Evolutionary conservation across 1,140 invertebrate species (phyloP).

Genomic region (Leptinotarsa lineolata): DNA sequence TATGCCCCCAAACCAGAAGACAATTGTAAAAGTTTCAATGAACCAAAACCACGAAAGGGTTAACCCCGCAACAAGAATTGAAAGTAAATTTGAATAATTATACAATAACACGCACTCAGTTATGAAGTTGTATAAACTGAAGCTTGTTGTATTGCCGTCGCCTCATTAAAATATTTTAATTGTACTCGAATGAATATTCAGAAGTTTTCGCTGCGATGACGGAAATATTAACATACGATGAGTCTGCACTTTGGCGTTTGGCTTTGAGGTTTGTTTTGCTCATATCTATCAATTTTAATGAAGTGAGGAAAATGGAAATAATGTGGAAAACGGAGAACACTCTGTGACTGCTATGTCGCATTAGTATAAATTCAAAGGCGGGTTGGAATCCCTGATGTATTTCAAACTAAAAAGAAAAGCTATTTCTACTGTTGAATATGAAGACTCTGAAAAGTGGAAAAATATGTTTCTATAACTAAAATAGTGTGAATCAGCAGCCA

Average conservation of each 20-base stretch:
- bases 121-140: constrained; percentile 43
- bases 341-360: too few relatives aligned
- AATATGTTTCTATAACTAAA: too few relatives aligned
- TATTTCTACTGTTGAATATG: too few relatives aligned
- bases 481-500: too few relatives aligned
- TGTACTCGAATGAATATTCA: constrained; percentile 49
- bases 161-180: constrained; percentile 53
- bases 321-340: background rate
- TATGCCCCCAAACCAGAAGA: background rate
- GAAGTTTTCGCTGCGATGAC: constrained; percentile 27
- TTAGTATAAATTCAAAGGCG: too few relatives aligned
- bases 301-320: background rate
- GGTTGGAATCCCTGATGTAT: too few relatives aligned
- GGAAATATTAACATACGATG: constrained; percentile 17
- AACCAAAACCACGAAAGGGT: constrained; percentile 21
- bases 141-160: constrained; percentile 37
- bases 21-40: background rate
- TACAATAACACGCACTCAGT: constrained; percentile 48
- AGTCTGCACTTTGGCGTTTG: constrained; percentile 25
- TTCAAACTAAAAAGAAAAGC: too few relatives aligned
- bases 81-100: constrained; percentile 49
- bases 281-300: constrained; percentile 23
- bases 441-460: too few relatives aligned
- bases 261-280: constrained; percentile 16
- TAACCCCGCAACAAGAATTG: constrained; percentile 31